These are phyloP conservation scores for Ceriagrion tenellum DNA, from an alignment of 2,888 invertebrate genomes.

Conservation along the genomic window DNA sequence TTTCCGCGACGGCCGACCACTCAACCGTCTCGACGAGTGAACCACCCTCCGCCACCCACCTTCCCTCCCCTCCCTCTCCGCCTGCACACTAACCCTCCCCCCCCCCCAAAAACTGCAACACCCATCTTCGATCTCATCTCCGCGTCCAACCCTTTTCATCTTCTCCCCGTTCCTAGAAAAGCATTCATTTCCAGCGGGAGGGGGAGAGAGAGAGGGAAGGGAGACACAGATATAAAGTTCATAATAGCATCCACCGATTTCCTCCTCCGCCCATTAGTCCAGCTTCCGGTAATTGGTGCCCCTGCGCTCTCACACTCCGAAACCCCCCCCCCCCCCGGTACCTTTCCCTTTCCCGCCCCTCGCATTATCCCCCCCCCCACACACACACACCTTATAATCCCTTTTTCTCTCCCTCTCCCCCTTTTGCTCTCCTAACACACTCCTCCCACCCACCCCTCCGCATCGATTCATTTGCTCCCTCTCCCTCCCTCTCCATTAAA, in stretches of 20 bases:
- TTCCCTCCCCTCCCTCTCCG: background rate
- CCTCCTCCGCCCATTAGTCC: constrained; percentile 56
- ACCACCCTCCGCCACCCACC: background rate
- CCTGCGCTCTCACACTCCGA: background rate
- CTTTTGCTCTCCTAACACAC: no score
- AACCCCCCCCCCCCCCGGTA: background rate
- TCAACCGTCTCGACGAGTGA: no score
- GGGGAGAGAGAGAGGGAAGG: background rate
- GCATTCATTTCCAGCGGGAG: background rate
- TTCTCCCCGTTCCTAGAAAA: background rate
- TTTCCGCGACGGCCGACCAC: background rate
- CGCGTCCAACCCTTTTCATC: background rate
- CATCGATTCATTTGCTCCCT: background rate
- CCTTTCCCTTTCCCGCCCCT: background rate
- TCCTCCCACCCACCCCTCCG: background rate
- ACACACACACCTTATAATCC: background rate
- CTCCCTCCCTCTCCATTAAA: background rate
- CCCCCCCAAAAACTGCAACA: background rate
- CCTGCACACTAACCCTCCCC: background rate
- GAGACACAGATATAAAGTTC: constrained; percentile 55
- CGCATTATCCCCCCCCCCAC: background rate
- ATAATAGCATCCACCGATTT: constrained; percentile 54
- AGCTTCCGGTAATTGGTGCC: constrained; percentile 61
- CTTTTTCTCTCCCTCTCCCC: background rate
- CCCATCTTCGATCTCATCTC: no score